Percentiles rank a stretch among this genome's conserved stretches.
Conservation (phyloP, 1,140 invertebrate species). For the Ylistrum balloti region DNA sequence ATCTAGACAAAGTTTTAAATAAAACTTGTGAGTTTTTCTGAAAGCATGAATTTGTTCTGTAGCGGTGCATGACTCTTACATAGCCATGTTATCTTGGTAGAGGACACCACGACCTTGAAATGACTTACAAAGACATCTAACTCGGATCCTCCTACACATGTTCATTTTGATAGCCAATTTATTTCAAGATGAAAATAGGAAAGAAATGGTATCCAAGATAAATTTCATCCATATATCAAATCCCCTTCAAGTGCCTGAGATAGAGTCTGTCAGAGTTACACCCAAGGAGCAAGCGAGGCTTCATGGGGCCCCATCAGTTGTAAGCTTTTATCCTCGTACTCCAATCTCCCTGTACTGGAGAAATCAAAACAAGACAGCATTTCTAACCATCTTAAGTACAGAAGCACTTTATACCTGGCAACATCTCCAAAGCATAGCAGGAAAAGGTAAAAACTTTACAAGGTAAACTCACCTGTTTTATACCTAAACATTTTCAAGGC, state of each 20-base stretch:
- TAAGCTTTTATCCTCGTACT: neutral
- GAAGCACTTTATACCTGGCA: slow-evolving; percentile 31
- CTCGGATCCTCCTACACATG: slow-evolving; percentile 3
- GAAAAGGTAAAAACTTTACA: neutral
- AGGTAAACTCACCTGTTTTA: neutral
- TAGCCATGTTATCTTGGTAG: neutral
- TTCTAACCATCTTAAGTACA: neutral
- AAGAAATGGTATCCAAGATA: neutral
- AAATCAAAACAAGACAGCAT: neutral
- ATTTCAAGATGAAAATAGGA: slow-evolving; percentile 8
- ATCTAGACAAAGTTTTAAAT: neutral
- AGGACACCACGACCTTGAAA: slow-evolving; percentile 17
- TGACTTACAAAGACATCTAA: neutral
- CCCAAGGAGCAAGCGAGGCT: neutral
- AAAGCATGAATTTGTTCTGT: neutral
- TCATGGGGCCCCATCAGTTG: neutral
- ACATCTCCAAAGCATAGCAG: neutral
- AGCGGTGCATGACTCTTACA: neutral
- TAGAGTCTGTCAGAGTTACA: neutral
- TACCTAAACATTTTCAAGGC: neutral
- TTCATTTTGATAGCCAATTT: neutral
- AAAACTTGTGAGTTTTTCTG: neutral
- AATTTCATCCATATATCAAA: slow-evolving; percentile 35
- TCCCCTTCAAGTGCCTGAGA: neutral
- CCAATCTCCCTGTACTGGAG: neutral